Evolutionary conservation across 2,113 vertebrate genomes (phyloP).

Genomic region (Martes martes): DNA sequence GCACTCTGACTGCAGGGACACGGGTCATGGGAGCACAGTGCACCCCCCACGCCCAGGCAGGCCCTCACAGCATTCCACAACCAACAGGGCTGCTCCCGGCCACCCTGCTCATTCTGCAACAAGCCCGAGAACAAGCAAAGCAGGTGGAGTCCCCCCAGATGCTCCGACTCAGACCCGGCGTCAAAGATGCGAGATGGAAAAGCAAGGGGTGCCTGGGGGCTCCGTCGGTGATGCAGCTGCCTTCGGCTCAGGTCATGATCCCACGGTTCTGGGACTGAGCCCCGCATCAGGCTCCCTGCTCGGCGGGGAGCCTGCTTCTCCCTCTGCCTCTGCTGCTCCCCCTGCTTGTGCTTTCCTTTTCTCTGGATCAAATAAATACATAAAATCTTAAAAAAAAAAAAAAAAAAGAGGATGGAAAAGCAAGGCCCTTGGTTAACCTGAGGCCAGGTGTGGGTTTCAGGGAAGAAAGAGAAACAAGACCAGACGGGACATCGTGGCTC

Average conservation of each 20-base stretch:
- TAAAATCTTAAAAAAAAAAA: not conserved
- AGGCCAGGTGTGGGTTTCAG: not conserved
- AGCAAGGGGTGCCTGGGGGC: too few relatives aligned
- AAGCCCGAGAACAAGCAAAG: not conserved
- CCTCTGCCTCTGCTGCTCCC: not conserved
- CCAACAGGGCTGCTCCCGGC: not conserved
- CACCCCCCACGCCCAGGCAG: not conserved
- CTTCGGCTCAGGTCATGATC: not conserved
- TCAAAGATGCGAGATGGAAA: not conserved
- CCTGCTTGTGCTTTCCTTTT: not conserved
- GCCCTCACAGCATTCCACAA: not conserved
- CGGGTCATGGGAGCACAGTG: not conserved
- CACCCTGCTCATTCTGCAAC: not conserved
- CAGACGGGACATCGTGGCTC: not conserved
- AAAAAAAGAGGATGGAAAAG: not conserved
- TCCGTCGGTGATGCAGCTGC: too few relatives aligned
- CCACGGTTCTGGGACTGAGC: not conserved
- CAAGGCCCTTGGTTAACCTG: not conserved
- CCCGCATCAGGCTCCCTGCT: not conserved
- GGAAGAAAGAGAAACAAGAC: not conserved
- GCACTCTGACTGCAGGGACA: not conserved
- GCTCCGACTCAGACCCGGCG: accelerated
- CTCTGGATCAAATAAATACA: not conserved
- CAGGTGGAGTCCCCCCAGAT: not conserved
- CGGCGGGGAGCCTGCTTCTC: not conserved